phyloP scores from a whole-genome alignment of 2,113 vertebrate species.

The Bubo bubo region DNA sequence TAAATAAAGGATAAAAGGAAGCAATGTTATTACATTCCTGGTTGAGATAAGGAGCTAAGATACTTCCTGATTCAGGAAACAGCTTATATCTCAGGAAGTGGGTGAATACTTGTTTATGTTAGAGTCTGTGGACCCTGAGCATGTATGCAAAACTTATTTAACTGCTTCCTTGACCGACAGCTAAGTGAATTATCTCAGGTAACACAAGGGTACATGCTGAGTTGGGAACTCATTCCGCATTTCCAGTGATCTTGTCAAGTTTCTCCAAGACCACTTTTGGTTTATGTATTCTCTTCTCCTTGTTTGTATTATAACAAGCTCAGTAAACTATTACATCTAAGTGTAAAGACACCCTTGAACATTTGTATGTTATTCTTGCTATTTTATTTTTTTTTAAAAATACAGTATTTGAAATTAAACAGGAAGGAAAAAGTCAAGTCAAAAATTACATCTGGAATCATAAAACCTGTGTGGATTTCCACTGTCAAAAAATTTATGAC shows the following conservation, averaged over 20 bases:
- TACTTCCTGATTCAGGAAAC: conserved; percentile 41
- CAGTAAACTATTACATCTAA: neutral
- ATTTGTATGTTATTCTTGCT: neutral
- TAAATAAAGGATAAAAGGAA: conserved; percentile 14
- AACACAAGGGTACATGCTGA: neutral
- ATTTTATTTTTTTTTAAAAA: neutral
- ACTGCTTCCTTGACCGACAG: neutral
- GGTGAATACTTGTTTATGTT: neutral
- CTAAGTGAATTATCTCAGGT: neutral
- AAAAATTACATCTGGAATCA: neutral
- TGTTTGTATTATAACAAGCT: neutral
- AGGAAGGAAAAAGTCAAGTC: neutral
- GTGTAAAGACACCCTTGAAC: neutral
- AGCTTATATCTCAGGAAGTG: conserved; percentile 24
- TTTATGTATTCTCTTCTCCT: neutral
- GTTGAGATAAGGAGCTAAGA: conserved; percentile 13
- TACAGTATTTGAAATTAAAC: neutral
- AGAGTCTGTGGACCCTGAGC: neutral
- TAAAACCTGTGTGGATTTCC: neutral
- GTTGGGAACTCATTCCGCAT: neutral
- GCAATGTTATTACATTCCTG: neutral
- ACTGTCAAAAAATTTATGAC: neutral
- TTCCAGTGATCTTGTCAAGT: neutral
- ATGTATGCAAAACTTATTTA: neutral
- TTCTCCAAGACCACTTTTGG: neutral